Evolutionary conservation across 2,113 vertebrate species (phyloP).

Genomic region (Pleuronectes platessa): DNA sequence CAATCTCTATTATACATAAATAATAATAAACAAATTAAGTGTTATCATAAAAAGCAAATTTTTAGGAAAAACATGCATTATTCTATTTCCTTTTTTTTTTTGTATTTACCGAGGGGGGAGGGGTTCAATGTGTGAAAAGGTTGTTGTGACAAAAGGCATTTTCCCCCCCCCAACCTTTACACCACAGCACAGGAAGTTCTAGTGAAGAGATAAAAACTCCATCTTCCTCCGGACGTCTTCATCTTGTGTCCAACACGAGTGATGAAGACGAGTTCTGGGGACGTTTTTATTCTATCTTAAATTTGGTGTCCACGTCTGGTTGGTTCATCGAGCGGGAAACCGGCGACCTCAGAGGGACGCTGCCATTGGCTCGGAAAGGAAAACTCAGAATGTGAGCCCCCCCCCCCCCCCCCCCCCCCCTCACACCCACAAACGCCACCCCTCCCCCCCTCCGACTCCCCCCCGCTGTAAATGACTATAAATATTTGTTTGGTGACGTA

Average conservation of each 20-base stretch:
- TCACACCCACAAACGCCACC: background rate
- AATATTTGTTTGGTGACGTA: constrained; percentile 87
- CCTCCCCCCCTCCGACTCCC: background rate
- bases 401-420: constrained; percentile 8
- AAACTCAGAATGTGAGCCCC: constrained; percentile 41
- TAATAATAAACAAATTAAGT: constrained; percentile 84
- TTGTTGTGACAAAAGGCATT: constrained; percentile 84
- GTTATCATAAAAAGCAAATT: constrained; percentile 84
- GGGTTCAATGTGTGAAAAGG: constrained; percentile 77
- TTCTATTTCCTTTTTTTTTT: constrained; percentile 79
- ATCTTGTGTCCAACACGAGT: background rate
- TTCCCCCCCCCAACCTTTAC: constrained; percentile 73
- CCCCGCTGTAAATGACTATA: constrained; percentile 83
- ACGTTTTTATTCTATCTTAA: too few relatives aligned
- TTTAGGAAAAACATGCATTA: constrained; percentile 83
- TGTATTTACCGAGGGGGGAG: constrained; percentile 83
- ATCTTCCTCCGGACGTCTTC: constrained; percentile 2
- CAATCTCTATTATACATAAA: constrained; percentile 88
- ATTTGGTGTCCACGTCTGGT: constrained; percentile 16
- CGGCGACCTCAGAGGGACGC: constrained; percentile 33
- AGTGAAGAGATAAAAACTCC: background rate
- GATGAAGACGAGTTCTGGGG: too few relatives aligned
- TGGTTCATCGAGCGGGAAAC: constrained; percentile 46
- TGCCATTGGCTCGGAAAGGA: constrained; percentile 32
- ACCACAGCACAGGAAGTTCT: constrained; percentile 27